phyloP scores from a whole-genome alignment of 2,797 vertebrate genomes.

The Lepus townsendii region DNA sequence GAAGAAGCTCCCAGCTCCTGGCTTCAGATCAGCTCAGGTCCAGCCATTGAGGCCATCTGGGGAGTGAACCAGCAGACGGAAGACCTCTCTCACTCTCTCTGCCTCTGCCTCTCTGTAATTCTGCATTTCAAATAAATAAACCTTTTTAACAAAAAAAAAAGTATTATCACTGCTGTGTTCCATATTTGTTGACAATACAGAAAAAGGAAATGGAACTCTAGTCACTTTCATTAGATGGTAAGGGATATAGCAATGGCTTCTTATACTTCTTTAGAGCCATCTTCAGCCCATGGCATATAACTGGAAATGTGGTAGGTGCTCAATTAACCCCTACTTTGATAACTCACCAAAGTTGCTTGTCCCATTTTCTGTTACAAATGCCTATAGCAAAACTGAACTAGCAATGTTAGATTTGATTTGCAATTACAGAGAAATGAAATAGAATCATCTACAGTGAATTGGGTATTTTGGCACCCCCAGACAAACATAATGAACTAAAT shows the following conservation, averaged over 20 bases:
- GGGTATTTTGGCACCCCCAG: not conserved
- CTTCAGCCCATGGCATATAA: not conserved
- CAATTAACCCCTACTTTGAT: conserved; percentile 14
- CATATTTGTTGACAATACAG: not conserved
- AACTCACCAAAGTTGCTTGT: conserved; percentile 30
- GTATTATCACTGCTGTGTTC: not conserved
- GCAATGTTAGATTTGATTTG: conserved; percentile 7
- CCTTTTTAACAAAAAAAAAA: not conserved
- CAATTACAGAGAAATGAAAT: conserved; percentile 43
- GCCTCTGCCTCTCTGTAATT: too few relatives aligned
- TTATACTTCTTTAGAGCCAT: not conserved
- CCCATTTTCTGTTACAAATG: conserved; percentile 36
- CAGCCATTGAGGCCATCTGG: too few relatives aligned
- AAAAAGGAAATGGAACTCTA: not conserved
- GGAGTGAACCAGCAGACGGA: too few relatives aligned
- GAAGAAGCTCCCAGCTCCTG: too few relatives aligned
- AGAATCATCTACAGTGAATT: conserved; percentile 42
- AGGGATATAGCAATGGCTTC: not conserved
- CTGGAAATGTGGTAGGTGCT: not conserved
- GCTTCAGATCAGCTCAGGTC: too few relatives aligned
- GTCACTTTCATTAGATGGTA: not conserved
- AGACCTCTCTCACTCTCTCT: too few relatives aligned
- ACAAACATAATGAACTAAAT: conserved; percentile 46
- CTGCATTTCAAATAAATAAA: too few relatives aligned
- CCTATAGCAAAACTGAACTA: conserved; percentile 19